Evolutionary conservation across 2,113 vertebrate genomes (phyloP), one percentile per base, ranked within the genome.

Genomic region (Phoenicopterus ruber): DNA sequence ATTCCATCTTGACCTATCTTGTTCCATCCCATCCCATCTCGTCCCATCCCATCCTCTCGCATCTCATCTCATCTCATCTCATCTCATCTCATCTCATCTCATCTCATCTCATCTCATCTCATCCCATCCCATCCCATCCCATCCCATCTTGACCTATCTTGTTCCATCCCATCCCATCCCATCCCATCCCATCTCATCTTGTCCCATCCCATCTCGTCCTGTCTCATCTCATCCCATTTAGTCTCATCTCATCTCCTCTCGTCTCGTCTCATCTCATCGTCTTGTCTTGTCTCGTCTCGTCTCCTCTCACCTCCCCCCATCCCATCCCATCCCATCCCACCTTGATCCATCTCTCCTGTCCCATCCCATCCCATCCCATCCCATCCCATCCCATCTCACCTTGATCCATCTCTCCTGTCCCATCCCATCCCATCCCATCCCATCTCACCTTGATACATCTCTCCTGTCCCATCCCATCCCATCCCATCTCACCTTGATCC

Each of bases 281-380:
- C 42, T 42, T 13, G 13, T 42, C 42, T 42, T 13, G 13, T 42
- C 42, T 42, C 42, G 13, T 42, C 42, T 42, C 42, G 13, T 42
- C 42, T 42, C 42, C 10, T 42, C 42, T 42, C 42, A 42, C 13
- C 42, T 42, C 42, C 10, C 13, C 42, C 13, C 5, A 17, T n/a
- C 31, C 3, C 25, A 9, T 28, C 55, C 2, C 42, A 29, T 34
- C 24, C 13, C 32, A 58, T 28, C 17, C 2, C 4, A 5, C 20
- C 7, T 3, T 6, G 11, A 12, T 10, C 6, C 12, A 21, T 5
- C 25, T 2, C 17, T 18, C 29, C 6, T 8, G 4, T 28, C 24
- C 2, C 24, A 28, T 34, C 21, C 2, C 22, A 8, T 55, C 17
- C 1, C 4, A 3, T 31, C 14, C 5, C 11, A 6, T 50, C 26